These are phyloP conservation scores for Ectemnius cavifrons DNA, from an alignment of 2,888 invertebrate species.

Conservation along the genomic window DNA sequence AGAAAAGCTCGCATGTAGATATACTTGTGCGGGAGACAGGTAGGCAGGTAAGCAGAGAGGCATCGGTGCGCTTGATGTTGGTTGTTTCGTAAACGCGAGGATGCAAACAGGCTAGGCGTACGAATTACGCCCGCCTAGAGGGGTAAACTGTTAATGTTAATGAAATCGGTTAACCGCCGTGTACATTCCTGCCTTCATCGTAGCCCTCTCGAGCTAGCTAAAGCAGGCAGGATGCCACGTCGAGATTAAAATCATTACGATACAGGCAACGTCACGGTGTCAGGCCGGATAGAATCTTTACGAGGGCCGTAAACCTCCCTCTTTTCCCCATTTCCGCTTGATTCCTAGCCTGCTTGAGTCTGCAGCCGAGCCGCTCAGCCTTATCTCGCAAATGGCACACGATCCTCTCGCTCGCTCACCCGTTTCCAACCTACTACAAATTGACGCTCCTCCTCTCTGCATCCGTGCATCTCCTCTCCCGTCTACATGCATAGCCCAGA, in stretches of 20 bases:
- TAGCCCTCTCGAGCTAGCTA: constrained; percentile 11
- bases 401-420: constrained; percentile 17
- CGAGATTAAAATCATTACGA: constrained; percentile 60
- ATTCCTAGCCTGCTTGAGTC: constrained; percentile 16
- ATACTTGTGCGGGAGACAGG: too few species aligned
- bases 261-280: constrained; percentile 15
- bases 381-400: constrained; percentile 29
- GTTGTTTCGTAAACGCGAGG: too few species aligned
- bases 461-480: background rate
- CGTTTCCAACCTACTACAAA: constrained; percentile 17
- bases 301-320: constrained; percentile 46
- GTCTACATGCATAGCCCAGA: too few species aligned
- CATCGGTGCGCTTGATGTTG: too few species aligned
- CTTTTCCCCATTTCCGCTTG: constrained; percentile 42
- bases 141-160: constrained; percentile 43
- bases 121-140: constrained; percentile 21
- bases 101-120: constrained; percentile 1
- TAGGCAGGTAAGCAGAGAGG: too few species aligned
- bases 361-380: constrained; percentile 4
- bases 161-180: constrained; percentile 32
- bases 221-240: constrained; percentile 33
- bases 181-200: constrained; percentile 7
- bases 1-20: too few species aligned
- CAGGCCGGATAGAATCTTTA: constrained; percentile 55
- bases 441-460: constrained; percentile 20